These are phyloP conservation scores for Argentina silus DNA, from an alignment of 2,797 vertebrate genomes.

Conservation along the genomic window DNA sequence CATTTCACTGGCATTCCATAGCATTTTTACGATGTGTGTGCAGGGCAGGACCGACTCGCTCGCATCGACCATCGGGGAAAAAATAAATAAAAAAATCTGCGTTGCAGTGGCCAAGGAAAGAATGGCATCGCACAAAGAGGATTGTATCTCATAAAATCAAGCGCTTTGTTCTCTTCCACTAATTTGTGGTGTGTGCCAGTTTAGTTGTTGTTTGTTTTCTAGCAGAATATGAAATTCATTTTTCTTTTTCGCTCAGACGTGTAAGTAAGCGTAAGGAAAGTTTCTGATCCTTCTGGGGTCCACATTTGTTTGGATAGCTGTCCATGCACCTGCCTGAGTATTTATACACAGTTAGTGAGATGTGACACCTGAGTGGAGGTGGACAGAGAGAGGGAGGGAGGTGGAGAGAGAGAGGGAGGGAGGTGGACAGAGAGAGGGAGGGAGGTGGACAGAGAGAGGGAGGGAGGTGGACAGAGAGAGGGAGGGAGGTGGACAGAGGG, in stretches of 20 bases:
- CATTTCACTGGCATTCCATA: constrained; percentile 40
- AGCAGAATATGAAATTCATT: background rate
- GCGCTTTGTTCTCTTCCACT: background rate
- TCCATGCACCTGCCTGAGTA: constrained; percentile 50
- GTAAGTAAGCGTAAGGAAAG: background rate
- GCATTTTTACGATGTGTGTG: constrained; percentile 39
- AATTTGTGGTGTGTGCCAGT: constrained; percentile 4
- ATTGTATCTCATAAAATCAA: constrained; percentile 39
- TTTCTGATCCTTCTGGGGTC: constrained; percentile 3
- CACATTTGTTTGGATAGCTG: constrained; percentile 40
- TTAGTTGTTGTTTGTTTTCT: constrained; percentile 2
- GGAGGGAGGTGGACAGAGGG: no score
- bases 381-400: no score
- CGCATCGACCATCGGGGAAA: constrained; percentile 30
- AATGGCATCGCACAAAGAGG: constrained; percentile 8
- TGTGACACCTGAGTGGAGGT: no score
- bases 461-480: no score
- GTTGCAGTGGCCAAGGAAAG: no score
- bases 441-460: no score
- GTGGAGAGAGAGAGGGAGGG: no score
- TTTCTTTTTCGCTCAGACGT: background rate
- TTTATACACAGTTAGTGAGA: constrained; percentile 28
- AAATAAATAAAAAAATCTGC: no score
- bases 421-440: no score
- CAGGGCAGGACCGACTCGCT: constrained; percentile 24